Percentiles rank a stretch among this genome's conserved stretches.
These are phyloP conservation scores for Montifringilla adamsi DNA, from an alignment of 2,113 vertebrate species.

Conservation along the genomic window DNA sequence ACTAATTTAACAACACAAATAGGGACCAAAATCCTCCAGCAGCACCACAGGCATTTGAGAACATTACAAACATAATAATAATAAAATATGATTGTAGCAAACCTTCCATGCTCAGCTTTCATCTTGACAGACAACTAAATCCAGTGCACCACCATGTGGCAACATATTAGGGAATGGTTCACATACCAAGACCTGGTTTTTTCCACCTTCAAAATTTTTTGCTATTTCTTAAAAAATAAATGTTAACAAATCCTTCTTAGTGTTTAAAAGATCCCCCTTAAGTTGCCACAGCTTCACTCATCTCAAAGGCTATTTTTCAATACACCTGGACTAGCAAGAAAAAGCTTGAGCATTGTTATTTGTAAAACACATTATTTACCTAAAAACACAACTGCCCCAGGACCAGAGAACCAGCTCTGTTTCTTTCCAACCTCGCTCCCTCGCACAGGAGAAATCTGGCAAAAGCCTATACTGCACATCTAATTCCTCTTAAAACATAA, in stretches of 20 bases:
- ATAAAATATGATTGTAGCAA: not conserved
- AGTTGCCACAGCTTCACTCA: not conserved
- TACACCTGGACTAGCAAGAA: not conserved
- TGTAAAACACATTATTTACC: not conserved
- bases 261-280: not conserved
- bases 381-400: not conserved
- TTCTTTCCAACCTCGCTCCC: not conserved
- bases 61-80: not conserved
- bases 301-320: not conserved
- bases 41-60: not conserved
- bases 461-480: not conserved
- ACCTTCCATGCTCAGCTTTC: constrained; percentile 1
- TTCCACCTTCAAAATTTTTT: not conserved
- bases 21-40: not conserved
- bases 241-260: not conserved
- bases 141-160: constrained; percentile 59
- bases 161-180: not conserved
- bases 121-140: constrained; percentile 55
- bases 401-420: not conserved
- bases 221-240: not conserved
- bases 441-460: not conserved
- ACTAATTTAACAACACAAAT: not conserved
- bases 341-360: not conserved
- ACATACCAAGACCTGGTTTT: not conserved
- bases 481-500: not conserved